Base-by-base conservation (phyloP, 2,888 invertebrate genomes). In the Chrysodeixis includens region DNA sequence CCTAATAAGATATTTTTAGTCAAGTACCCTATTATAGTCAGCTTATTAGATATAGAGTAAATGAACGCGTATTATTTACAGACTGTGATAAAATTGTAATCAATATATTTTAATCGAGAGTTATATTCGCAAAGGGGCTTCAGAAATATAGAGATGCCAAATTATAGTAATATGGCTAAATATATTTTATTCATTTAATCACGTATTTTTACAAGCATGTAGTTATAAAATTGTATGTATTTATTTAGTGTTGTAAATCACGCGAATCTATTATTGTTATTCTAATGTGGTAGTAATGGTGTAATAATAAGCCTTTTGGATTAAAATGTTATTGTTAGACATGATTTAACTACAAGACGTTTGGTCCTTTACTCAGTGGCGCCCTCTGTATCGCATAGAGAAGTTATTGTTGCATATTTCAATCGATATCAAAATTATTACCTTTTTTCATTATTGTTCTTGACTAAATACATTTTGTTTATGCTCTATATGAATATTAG, bases 81-180 rank as follows among this genome's bases (percentile, higher is more conserved):
- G 85, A 85, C 90, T 90, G 90, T 90, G 90, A 90, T 90, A 89
- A 79, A 82, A 84, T 81, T 76, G 81, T 88, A 86, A 87, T 87
- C 86, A 85, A 71, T 88, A 87, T 79, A 70, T 70, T 73, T 84
- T 79, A n/a, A 79, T 74, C 8, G 32, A 51, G 55, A 64, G 49
- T 30, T 69, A 68, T 68, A 74, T 59, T 70, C 66, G 30, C 51
- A 10, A 44, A 30, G 2, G 49, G 56, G 30, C 14, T 46, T 49
- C 40, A 32, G 22, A 54, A 62, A 52, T 62, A 56, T 52, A 65
- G 60, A 32, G 64, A 57, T 63, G 66, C 81, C 81, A 78, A 82
- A 78, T 80, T 61, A 56, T 57, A 57, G 26, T 60, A 66, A 32
- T 76, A 58, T 16, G 58, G 49, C 49, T 55, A 32, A 46, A 61